Percentiles rank a stretch among this genome's conserved stretches.
Conservation (phyloP, 2,797 vertebrate genomes). For the Leucoraja ocellata region DNA sequence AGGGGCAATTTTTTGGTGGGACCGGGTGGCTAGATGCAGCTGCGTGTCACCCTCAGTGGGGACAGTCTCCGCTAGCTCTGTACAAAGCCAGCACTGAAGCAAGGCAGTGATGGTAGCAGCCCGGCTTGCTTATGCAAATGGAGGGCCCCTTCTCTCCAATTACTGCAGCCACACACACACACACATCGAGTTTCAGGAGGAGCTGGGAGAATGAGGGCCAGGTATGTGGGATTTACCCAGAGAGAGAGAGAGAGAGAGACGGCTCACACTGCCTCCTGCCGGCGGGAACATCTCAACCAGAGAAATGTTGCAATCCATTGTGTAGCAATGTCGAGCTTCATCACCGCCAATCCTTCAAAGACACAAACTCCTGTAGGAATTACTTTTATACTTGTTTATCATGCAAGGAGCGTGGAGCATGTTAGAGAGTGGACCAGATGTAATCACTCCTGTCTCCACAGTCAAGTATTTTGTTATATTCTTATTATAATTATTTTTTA, state of each 20-base stretch:
- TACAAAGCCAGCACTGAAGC: not conserved
- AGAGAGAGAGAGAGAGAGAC: not conserved
- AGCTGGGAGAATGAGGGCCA: not conserved
- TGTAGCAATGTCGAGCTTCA: not conserved
- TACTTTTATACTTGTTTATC: not conserved
- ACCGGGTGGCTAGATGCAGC: not conserved
- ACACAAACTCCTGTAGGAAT: not conserved
- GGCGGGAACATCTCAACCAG: not conserved
- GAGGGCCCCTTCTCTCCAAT: conserved; percentile 1
- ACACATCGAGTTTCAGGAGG: not conserved
- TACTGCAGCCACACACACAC: conserved; percentile 14
- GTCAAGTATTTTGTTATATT: not conserved
- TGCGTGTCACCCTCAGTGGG: not conserved
- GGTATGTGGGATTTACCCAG: not conserved
- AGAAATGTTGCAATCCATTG: not conserved
- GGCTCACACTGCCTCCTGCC: not conserved
- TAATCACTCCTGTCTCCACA: not conserved
- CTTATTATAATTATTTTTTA: not conserved
- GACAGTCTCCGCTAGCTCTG: too few relatives aligned
- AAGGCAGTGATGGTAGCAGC: not conserved
- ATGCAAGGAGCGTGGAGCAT: not conserved
- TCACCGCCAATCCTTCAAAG: not conserved
- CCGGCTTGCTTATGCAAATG: not conserved
- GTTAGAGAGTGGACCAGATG: not conserved
- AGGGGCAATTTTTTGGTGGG: too few relatives aligned